Conservation (phyloP, 2,113 vertebrate species). For the Pavo muticus region DNA sequence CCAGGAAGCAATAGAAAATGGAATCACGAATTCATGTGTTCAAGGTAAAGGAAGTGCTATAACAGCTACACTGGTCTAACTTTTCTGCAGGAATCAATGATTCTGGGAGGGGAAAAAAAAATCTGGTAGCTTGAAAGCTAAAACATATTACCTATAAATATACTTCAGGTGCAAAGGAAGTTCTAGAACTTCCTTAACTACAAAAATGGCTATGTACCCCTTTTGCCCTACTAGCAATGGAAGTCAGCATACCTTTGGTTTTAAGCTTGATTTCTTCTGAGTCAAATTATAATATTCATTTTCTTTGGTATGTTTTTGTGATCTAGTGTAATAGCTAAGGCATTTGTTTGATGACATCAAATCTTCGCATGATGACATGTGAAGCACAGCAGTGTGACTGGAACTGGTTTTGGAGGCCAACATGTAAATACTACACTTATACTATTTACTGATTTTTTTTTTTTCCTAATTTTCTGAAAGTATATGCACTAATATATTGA, state of each 20-base stretch:
- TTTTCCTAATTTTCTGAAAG: background rate
- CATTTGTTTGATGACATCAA: background rate
- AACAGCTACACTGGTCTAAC: background rate
- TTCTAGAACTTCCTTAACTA: background rate
- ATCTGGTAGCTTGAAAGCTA: background rate
- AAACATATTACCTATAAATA: background rate
- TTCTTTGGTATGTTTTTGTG: background rate
- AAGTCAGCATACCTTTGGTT: background rate
- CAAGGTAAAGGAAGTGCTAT: constrained; percentile 82
- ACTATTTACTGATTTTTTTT: background rate
- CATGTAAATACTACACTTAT: background rate
- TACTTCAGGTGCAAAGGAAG: background rate
- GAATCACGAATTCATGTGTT: constrained; percentile 84
- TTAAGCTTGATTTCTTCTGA: background rate
- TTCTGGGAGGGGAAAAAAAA: background rate
- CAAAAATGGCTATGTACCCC: background rate
- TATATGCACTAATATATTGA: background rate
- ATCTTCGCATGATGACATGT: background rate
- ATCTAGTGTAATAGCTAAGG: background rate
- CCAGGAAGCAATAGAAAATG: constrained; percentile 86
- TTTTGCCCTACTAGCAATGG: background rate
- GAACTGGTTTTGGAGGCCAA: background rate
- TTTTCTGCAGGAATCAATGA: background rate
- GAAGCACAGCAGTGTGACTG: background rate
- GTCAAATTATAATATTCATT: background rate